phyloP scores from a whole-genome alignment of 2,797 vertebrate genomes.

The Bradypus variegatus region DNA sequence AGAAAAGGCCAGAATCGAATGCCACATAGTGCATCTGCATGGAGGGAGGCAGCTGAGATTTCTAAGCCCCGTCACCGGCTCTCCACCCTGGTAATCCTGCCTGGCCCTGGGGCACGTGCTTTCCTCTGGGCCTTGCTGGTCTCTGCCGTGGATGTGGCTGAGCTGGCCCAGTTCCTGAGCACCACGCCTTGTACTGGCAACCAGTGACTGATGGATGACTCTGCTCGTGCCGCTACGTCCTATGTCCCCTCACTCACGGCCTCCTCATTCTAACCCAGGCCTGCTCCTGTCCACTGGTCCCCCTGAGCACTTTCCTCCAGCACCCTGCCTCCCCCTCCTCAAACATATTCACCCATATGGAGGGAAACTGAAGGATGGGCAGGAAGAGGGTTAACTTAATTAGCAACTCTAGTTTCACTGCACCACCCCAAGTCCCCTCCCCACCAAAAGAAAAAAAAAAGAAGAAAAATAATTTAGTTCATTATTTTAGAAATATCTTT shows the following conservation, averaged over 20 bases:
- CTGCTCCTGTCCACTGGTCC: background rate
- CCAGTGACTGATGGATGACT: background rate
- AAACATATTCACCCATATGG: fast-evolving
- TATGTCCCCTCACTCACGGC: too few species aligned
- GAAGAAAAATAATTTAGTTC: background rate
- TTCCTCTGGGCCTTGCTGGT: background rate
- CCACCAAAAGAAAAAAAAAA: background rate
- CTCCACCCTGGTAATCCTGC: background rate
- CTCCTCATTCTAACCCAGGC: background rate
- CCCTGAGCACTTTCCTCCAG: background rate
- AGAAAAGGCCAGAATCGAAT: background rate
- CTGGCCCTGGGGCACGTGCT: background rate
- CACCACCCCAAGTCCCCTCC: background rate
- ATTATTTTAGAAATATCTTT: background rate
- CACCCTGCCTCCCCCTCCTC: background rate
- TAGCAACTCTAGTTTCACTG: background rate
- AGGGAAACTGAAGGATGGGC: background rate
- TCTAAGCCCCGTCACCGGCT: background rate
- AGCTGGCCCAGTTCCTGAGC: background rate
- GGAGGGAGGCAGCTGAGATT: background rate
- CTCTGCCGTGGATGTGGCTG: background rate
- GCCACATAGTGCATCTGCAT: background rate
- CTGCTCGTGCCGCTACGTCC: background rate
- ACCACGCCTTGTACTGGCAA: background rate
- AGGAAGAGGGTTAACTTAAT: background rate